Conservation (phyloP, 2,797 vertebrate species). For the Oryzias sinensis region DNA sequence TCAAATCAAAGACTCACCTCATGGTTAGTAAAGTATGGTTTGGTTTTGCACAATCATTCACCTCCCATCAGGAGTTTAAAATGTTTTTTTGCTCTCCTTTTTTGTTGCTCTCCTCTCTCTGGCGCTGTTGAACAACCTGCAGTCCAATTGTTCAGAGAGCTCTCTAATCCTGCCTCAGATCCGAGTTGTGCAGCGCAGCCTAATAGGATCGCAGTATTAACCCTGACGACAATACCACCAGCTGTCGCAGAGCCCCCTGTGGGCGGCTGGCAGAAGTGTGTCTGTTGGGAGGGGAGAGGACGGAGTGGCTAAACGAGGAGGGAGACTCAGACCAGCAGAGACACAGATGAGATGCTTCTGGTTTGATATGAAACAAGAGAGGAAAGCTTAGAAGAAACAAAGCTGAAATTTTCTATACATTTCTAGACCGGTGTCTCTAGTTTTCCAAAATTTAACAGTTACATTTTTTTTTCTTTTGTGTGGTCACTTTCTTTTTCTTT, state of each 20-base stretch:
- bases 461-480: neutral
- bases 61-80: constrained; percentile 16
- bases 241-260: constrained; percentile 80
- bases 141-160: constrained; percentile 90
- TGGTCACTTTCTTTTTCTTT: neutral
- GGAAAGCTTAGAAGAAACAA: constrained; percentile 37
- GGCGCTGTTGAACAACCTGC: constrained; percentile 60
- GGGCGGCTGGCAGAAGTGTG: constrained; percentile 55
- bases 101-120: constrained; percentile 12
- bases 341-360: constrained; percentile 51
- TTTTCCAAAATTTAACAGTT: constrained; percentile 1
- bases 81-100: constrained; percentile 1
- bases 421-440: constrained; percentile 44
- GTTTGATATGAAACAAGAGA: constrained; percentile 55
- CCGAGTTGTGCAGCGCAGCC: constrained; percentile 70
- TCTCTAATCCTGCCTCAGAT: constrained; percentile 90
- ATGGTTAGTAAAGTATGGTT: neutral
- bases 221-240: constrained; percentile 76
- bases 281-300: constrained; percentile 8
- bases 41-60: constrained; percentile 12
- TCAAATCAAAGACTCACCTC: too few relatives aligned
- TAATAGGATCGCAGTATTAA: constrained; percentile 85
- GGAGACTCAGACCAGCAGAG: constrained; percentile 32
- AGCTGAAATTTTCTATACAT: constrained; percentile 39
- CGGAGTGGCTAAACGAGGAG: constrained; percentile 38